These are phyloP conservation scores for Nannospalax galili DNA, from an alignment of 2,113 vertebrate species.

Conservation along the genomic window DNA sequence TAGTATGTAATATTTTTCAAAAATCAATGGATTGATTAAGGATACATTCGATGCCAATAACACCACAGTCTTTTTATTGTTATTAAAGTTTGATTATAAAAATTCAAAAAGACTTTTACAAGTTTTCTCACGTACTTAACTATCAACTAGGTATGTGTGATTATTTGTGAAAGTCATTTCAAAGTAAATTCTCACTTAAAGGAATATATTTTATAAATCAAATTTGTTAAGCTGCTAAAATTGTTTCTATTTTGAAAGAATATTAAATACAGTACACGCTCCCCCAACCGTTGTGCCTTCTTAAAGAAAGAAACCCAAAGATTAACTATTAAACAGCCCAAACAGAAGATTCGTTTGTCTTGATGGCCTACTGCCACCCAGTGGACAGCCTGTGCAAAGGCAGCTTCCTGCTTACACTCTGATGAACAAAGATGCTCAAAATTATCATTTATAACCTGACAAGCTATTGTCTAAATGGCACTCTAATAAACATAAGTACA, in stretches of 20 bases:
- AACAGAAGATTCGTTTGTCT: conserved; percentile 18
- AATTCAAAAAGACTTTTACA: neutral
- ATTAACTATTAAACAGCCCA: neutral
- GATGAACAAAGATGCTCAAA: neutral
- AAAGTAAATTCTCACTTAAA: conserved; percentile 33
- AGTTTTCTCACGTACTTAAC: neutral
- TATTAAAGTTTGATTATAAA: neutral
- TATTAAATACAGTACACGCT: neutral
- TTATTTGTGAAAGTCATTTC: conserved; percentile 49
- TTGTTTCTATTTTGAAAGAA: conserved; percentile 26
- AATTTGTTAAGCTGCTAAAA: conserved; percentile 28
- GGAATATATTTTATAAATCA: neutral
- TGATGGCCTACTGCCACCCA: conserved; percentile 62
- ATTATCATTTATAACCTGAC: neutral
- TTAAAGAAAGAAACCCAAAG: neutral
- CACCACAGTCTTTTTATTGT: neutral
- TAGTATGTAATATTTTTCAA: neutral
- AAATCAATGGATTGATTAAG: neutral
- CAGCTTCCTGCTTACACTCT: neutral
- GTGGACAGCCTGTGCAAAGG: conserved; percentile 42
- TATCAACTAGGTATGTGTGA: neutral
- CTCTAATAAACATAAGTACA: neutral
- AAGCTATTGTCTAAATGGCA: neutral
- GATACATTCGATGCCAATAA: neutral
- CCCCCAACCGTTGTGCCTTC: too few relatives aligned